Conservation (phyloP, 2,797 vertebrate species). For the Clarias pachynema region DNA sequence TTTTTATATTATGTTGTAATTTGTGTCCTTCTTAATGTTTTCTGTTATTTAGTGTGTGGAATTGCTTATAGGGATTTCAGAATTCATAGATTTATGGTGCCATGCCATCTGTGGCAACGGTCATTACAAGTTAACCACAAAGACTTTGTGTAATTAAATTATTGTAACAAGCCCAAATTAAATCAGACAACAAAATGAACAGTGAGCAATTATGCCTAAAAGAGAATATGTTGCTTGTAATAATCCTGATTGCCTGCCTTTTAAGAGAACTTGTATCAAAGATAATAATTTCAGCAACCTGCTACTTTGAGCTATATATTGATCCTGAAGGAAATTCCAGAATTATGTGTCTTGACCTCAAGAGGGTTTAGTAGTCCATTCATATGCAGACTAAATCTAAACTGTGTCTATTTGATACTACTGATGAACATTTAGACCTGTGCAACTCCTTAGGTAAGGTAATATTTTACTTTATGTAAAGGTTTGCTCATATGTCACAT, state of each 20-base stretch:
- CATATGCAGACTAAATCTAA: background rate
- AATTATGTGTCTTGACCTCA: background rate
- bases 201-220: constrained; percentile 5
- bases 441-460: background rate
- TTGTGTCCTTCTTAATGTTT: too few species aligned
- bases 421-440: background rate
- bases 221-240: background rate
- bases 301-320: background rate
- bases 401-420: background rate
- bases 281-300: background rate
- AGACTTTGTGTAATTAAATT: background rate
- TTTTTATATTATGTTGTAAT: background rate
- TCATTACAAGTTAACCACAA: background rate
- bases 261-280: background rate
- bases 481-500: background rate
- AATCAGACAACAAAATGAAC: background rate
- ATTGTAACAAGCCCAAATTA: background rate
- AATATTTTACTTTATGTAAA: background rate
- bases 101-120: background rate
- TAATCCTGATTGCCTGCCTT: background rate
- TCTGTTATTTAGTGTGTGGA: background rate
- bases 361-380: background rate
- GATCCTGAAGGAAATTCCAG: too few species aligned
- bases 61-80: background rate
- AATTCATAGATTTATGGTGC: background rate